A percentile compares a stretch with the other conserved stretches of the same genome.
Conservation (phyloP, 2,113 vertebrate genomes). For the Phaetusa simplex region DNA sequence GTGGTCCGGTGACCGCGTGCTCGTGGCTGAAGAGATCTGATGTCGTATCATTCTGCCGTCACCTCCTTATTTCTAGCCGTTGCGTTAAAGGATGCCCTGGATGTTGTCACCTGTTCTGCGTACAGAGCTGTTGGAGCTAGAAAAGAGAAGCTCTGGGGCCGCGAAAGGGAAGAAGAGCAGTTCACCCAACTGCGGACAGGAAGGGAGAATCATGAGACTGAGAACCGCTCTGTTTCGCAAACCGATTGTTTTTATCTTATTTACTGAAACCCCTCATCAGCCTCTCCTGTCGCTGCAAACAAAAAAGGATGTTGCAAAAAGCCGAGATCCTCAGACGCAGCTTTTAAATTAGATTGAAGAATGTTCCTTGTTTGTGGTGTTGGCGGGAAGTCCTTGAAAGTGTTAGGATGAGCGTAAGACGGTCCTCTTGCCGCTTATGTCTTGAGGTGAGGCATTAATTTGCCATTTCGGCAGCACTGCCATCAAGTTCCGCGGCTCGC, state of each 20-base stretch:
- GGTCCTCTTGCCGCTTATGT: background rate
- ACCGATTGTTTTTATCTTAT: background rate
- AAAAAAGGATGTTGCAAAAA: background rate
- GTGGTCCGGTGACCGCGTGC: background rate
- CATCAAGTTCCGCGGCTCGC: background rate
- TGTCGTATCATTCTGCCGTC: accelerated
- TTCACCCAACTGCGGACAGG: background rate
- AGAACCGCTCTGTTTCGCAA: background rate
- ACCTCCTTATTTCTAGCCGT: background rate
- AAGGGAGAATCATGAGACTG: background rate
- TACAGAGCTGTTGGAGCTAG: background rate
- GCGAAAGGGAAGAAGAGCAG: background rate
- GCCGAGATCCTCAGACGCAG: accelerated
- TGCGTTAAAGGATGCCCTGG: accelerated
- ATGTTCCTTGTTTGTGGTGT: accelerated
- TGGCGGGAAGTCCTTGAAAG: background rate
- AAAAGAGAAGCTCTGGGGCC: background rate
- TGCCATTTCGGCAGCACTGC: background rate
- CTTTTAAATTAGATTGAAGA: background rate
- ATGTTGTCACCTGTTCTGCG: background rate
- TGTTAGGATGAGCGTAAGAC: accelerated
- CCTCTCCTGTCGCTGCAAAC: background rate
- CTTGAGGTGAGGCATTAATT: background rate
- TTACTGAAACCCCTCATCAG: background rate
- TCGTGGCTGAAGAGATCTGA: background rate